Evolutionary conservation across 2,797 vertebrate species (phyloP).

Genomic region (Clarias pachynema): DNA sequence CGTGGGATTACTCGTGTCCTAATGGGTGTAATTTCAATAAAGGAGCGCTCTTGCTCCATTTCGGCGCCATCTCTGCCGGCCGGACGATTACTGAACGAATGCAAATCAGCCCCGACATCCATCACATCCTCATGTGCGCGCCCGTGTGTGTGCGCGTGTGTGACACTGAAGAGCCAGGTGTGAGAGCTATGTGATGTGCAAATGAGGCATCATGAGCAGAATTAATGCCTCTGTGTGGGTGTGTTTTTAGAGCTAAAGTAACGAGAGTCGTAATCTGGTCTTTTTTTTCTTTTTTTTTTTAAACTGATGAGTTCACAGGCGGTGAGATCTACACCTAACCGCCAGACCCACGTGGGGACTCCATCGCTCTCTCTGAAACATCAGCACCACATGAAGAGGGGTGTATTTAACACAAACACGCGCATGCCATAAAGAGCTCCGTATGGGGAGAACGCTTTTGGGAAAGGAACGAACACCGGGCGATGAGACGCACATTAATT

Average conservation of each 20-base stretch:
- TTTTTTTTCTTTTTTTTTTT: background rate
- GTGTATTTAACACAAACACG: background rate
- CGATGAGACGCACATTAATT: conserved; percentile 55
- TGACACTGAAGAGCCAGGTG: conserved; percentile 44
- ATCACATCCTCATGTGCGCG: conserved; percentile 19
- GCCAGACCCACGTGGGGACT: background rate
- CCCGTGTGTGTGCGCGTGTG: background rate
- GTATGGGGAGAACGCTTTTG: conserved; percentile 66
- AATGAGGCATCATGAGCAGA: conserved; percentile 46
- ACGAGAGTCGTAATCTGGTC: conserved; percentile 18
- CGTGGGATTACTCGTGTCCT: conserved; percentile 45
- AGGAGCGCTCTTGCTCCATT: conserved; percentile 12
- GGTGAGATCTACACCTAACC: conserved; percentile 6
- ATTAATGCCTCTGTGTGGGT: conserved; percentile 29
- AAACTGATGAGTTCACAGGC: conserved; percentile 25
- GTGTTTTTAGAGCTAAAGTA: conserved; percentile 28
- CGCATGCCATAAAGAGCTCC: conserved; percentile 50
- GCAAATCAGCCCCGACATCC: conserved; percentile 44
- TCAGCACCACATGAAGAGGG: background rate
- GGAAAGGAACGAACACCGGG: conserved; percentile 45
- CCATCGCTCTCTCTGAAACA: background rate
- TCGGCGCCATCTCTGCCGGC: conserved; percentile 24
- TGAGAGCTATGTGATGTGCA: conserved; percentile 45
- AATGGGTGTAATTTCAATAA: conserved; percentile 47
- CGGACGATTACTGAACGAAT: conserved; percentile 40